These are phyloP conservation scores for Chrysodeixis includens DNA, from an alignment of 2,888 invertebrate genomes.

Conservation along the genomic window DNA sequence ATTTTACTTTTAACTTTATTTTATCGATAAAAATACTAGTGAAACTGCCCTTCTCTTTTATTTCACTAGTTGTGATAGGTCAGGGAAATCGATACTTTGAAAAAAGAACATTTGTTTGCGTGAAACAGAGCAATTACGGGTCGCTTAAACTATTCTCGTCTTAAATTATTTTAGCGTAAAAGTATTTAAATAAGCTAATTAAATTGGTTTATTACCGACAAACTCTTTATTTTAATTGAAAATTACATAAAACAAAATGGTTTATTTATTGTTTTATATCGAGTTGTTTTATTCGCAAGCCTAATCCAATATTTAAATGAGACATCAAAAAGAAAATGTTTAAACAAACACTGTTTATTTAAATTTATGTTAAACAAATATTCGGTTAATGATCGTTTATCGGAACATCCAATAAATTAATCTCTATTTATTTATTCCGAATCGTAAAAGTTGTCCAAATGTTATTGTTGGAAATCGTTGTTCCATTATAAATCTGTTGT, in stretches of 20 bases:
- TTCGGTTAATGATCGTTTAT: conserved; percentile 58
- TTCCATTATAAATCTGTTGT: conserved; percentile 44
- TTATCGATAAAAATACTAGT: conserved; percentile 75
- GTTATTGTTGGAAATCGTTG: conserved; percentile 24
- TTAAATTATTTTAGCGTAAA: too few species aligned
- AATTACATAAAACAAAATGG: conserved; percentile 10
- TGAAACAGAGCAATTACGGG: too few species aligned
- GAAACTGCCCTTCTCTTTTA: conserved; percentile 78
- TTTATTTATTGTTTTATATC: conserved; percentile 37
- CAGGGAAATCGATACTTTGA: conserved; percentile 5
- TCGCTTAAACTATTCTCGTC: too few species aligned
- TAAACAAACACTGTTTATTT: conserved; percentile 50
- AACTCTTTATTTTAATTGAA: background rate
- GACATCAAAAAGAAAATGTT: conserved; percentile 39
- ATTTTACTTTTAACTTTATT: conserved; percentile 73
- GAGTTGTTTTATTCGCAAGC: conserved; percentile 33
- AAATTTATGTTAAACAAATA: conserved; percentile 66
- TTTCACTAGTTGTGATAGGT: conserved; percentile 47
- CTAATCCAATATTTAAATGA: conserved; percentile 43
- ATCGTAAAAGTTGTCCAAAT: conserved; percentile 32
- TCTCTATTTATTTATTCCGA: conserved; percentile 35
- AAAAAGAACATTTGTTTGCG: too few species aligned
- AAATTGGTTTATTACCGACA: background rate
- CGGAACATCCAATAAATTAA: conserved; percentile 60
- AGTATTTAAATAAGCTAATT: background rate